phyloP scores from a whole-genome alignment of 2,113 vertebrate species.

The Zonotrichia leucophrys region DNA sequence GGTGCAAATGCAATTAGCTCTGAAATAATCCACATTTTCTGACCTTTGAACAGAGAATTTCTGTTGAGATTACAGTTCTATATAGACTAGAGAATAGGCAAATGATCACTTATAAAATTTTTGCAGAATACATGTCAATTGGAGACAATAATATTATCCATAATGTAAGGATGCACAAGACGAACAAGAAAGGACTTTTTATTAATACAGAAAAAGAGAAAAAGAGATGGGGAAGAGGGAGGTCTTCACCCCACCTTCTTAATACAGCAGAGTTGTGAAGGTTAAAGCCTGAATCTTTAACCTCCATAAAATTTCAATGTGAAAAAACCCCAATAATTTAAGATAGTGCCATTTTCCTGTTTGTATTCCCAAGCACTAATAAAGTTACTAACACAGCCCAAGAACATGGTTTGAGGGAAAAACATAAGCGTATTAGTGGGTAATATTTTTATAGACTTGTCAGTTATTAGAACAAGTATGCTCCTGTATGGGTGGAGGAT shows the following conservation, averaged over 20 bases:
- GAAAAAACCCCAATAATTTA: not conserved
- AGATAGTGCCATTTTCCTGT: not conserved
- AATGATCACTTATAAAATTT: not conserved
- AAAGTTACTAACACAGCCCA: not conserved
- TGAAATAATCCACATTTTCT: not conserved
- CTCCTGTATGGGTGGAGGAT: not conserved
- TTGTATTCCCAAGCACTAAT: not conserved
- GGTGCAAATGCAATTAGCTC: not conserved
- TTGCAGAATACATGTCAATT: not conserved
- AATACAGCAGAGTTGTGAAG: not conserved
- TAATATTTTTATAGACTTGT: not conserved
- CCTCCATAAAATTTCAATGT: not conserved
- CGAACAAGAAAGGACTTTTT: not conserved
- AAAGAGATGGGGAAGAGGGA: not conserved
- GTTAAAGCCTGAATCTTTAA: not conserved
- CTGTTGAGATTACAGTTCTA: not conserved
- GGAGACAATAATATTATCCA: not conserved
- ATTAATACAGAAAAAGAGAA: too few species aligned
- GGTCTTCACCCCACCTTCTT: not conserved
- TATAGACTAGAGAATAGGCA: not conserved
- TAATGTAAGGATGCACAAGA: not conserved
- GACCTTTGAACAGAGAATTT: not conserved
- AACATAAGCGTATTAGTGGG: rapidly evolving
- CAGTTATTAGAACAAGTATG: not conserved
- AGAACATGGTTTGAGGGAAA: not conserved